Conservation (phyloP, 2,113 vertebrate genomes). For the Chionomys nivalis region DNA sequence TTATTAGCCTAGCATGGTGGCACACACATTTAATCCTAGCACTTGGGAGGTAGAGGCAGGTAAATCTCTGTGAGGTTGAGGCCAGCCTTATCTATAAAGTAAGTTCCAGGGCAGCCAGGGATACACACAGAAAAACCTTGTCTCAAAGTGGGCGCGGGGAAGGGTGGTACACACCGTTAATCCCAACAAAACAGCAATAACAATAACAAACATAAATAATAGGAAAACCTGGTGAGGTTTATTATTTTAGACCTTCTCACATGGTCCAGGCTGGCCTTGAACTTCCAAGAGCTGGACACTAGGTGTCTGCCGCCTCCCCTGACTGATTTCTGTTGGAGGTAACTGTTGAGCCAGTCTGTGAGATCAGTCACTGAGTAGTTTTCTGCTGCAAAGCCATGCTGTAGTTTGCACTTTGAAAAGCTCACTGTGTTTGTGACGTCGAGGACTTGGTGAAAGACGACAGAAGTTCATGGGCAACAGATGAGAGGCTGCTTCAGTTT, state of each 20-base stretch:
- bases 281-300: not conserved
- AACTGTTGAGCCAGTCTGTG: not conserved
- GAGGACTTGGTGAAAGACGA: not conserved
- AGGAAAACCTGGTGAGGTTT: not conserved
- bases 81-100: not conserved
- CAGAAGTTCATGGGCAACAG: not conserved
- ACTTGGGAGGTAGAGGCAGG: not conserved
- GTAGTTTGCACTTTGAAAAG: not conserved
- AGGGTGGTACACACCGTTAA: not conserved
- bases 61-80: not conserved
- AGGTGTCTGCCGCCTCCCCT: not conserved
- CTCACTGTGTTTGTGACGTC: not conserved
- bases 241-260: not conserved
- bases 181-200: not conserved
- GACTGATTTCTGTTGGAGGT: not conserved
- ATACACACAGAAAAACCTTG: not conserved
- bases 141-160: not conserved
- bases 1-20: not conserved
- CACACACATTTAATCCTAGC: not conserved
- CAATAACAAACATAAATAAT: not conserved
- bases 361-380: not conserved
- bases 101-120: not conserved
- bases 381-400: not conserved
- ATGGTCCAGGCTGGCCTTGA: not conserved
- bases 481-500: not conserved